phyloP scores from a whole-genome alignment of 2,888 invertebrate species.

The Pterostichus madidus region DNA sequence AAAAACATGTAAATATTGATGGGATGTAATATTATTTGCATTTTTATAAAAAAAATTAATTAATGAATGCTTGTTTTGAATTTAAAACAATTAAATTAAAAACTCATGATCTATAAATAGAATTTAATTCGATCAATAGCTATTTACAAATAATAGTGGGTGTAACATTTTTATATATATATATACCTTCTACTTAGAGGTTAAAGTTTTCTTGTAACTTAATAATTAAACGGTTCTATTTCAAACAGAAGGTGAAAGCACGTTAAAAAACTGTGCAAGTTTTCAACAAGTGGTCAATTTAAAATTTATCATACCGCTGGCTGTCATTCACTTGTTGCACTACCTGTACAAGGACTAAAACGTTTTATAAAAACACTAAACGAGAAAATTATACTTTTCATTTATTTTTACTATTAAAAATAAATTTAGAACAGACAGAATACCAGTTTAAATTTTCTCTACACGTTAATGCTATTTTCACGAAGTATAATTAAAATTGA shows the following conservation, averaged over 20 bases:
- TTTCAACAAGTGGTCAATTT: slow-evolving; percentile 46
- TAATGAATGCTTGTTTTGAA: not conserved
- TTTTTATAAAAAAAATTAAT: not conserved
- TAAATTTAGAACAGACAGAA: too few relatives aligned
- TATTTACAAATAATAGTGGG: not conserved
- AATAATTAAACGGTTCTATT: too few relatives aligned
- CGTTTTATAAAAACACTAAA: not conserved
- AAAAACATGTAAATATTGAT: too few relatives aligned
- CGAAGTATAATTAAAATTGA: too few relatives aligned
- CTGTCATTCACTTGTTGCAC: slow-evolving; percentile 27
- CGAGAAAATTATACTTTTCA: not conserved
- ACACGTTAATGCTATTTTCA: too few relatives aligned
- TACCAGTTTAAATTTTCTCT: too few relatives aligned
- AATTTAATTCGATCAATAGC: not conserved
- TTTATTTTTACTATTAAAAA: too few relatives aligned
- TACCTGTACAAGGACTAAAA: not conserved
- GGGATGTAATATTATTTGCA: not conserved
- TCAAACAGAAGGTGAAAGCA: not conserved
- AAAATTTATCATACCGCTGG: slow-evolving; percentile 15
- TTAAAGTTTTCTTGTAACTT: too few relatives aligned
- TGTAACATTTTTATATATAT: not conserved
- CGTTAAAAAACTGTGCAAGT: slow-evolving; percentile 2
- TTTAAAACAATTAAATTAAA: slow-evolving; percentile 5
- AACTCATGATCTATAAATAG: not conserved
- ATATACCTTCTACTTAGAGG: not conserved